A percentile compares a stretch with the other conserved stretches of the same genome.
Conservation (phyloP, 2,113 vertebrate genomes). For the Rissa tridactyla region DNA sequence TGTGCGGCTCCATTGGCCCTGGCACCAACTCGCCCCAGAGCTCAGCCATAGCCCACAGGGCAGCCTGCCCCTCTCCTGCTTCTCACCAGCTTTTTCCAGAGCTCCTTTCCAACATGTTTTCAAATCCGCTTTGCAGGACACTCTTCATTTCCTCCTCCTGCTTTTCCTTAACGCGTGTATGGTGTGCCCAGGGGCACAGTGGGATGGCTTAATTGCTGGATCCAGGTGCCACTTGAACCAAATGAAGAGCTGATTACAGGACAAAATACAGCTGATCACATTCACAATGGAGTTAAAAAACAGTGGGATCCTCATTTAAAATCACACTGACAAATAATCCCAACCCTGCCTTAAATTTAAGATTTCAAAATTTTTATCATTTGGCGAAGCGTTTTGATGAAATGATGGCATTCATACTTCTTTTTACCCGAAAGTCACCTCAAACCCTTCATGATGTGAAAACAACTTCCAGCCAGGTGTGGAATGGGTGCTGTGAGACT, state of each 20-base stretch:
- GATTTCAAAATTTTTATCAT: not conserved
- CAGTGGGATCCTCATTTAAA: not conserved
- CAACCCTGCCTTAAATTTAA: not conserved
- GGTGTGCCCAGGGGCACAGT: rapidly evolving
- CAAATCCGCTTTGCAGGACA: not conserved
- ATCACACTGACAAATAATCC: not conserved
- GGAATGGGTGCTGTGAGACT: not conserved
- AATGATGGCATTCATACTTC: not conserved
- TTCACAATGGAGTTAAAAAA: not conserved
- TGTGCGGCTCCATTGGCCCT: not conserved
- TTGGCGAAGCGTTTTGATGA: not conserved
- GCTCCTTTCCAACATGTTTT: not conserved
- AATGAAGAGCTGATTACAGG: not conserved
- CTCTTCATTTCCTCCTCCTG: not conserved
- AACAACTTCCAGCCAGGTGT: not conserved
- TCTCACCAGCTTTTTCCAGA: not conserved
- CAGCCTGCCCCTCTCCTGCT: not conserved
- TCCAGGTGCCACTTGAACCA: not conserved
- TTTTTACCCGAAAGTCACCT: not conserved
- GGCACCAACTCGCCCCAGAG: not conserved
- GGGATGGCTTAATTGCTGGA: not conserved
- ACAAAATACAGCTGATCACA: not conserved
- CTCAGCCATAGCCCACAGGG: not conserved
- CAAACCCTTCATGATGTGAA: not conserved
- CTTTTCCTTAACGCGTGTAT: not conserved